A percentile compares a stretch with the other conserved stretches of the same genome.
phyloP scores from a whole-genome alignment of 2,888 invertebrate species.

The Pyrrhosoma nymphula region DNA sequence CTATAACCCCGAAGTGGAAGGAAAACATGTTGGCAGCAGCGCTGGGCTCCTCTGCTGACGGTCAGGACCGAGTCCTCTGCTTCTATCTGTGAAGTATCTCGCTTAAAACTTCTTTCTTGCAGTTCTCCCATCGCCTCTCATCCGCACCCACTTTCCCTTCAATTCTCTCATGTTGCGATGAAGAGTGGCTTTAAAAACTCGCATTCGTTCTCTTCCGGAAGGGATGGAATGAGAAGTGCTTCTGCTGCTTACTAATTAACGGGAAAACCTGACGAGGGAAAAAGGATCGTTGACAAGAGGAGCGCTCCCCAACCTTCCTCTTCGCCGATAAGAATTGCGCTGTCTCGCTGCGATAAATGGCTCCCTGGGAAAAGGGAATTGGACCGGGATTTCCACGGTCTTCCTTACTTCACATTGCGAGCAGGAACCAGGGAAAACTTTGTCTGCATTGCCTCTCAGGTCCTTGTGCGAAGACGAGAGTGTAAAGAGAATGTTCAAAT shows the following conservation, averaged over 20 bases:
- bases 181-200: neutral
- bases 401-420: neutral
- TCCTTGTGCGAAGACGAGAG: neutral
- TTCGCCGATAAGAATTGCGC: constrained; percentile 36
- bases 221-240: neutral
- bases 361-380: neutral
- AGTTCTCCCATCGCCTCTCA: neutral
- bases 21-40: neutral
- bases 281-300: constrained; percentile 21
- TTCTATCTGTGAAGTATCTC: too few relatives aligned
- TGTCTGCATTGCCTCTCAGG: neutral
- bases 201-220: neutral
- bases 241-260: constrained; percentile 55
- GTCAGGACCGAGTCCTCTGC: too few relatives aligned
- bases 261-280: neutral
- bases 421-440: neutral
- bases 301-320: too few relatives aligned
- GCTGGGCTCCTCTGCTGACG: too few relatives aligned
- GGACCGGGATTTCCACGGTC: neutral
- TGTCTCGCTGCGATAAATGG: constrained; percentile 24
- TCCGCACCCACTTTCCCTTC: neutral
- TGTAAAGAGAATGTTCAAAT: neutral
- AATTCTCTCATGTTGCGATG: neutral
- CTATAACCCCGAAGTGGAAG: neutral
- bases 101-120: neutral